Conservation (phyloP, 2,113 vertebrate species). For the Micronycteris hirsuta region DNA sequence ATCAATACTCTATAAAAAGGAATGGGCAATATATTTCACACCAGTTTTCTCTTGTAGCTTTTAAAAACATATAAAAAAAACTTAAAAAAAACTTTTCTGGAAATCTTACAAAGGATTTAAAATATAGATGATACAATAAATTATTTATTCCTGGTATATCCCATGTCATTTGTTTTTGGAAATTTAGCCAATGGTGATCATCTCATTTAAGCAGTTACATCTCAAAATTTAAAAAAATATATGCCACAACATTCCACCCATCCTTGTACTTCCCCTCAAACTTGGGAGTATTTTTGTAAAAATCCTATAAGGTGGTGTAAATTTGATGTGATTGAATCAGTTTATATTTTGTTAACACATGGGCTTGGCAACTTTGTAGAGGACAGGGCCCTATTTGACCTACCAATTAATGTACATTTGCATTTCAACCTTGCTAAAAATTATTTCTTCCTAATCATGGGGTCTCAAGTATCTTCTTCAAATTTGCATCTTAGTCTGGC, state of each 20-base stretch:
- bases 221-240: not conserved
- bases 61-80: not conserved
- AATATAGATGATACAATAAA: not conserved
- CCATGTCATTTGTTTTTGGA: not conserved
- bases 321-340: not conserved
- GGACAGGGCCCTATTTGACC: not conserved
- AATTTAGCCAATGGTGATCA: not conserved
- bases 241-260: not conserved
- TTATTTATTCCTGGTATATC: not conserved
- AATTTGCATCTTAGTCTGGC: not conserved
- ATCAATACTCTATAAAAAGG: not conserved
- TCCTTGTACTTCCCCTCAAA: not conserved
- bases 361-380: not conserved
- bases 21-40: not conserved
- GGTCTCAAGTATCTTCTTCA: not conserved
- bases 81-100: not conserved
- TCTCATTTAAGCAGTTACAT: not conserved
- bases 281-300: not conserved
- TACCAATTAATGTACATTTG: not conserved
- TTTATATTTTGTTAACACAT: not conserved
- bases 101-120: not conserved
- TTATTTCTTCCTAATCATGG: not conserved
- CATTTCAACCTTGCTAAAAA: not conserved
- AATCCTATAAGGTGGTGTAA: not conserved
- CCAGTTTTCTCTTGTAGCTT: not conserved